Evolutionary conservation across 2,113 vertebrate genomes (phyloP).

Genomic region (Passer domesticus): DNA sequence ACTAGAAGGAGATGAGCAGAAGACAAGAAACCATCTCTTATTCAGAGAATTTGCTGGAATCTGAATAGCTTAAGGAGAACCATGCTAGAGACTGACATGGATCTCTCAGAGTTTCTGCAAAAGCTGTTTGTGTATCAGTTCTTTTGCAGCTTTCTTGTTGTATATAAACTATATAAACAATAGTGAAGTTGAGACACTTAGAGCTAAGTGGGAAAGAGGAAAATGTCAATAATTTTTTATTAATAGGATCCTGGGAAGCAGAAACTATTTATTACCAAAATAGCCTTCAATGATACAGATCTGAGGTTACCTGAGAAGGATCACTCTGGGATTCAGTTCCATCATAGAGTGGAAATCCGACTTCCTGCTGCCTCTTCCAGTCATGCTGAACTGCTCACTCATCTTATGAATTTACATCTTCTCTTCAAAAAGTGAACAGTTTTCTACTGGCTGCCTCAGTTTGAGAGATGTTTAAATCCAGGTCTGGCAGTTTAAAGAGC

Average conservation of each 20-base stretch:
- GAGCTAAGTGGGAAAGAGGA: neutral
- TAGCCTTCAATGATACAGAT: neutral
- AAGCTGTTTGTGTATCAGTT: neutral
- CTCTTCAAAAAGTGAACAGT: neutral
- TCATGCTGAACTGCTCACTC: neutral
- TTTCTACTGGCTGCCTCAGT: neutral
- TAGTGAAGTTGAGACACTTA: neutral
- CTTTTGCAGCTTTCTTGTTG: neutral
- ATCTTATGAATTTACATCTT: neutral
- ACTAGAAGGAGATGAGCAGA: neutral
- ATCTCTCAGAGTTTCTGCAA: neutral
- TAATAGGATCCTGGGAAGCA: neutral
- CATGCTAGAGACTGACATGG: neutral
- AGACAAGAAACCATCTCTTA: neutral
- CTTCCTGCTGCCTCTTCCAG: neutral
- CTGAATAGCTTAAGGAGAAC: neutral
- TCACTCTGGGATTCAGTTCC: neutral
- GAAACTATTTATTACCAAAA: neutral
- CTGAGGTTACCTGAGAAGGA: neutral
- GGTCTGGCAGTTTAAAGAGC: neutral
- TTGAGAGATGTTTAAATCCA: neutral
- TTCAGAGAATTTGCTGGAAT: neutral
- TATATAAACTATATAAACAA: neutral
- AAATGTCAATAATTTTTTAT: neutral
- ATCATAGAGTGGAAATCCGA: neutral